Evolutionary conservation across 1,140 invertebrate genomes (phyloP), one percentile per base, ranked within the genome.

Genomic region (Brachionus rubens): DNA sequence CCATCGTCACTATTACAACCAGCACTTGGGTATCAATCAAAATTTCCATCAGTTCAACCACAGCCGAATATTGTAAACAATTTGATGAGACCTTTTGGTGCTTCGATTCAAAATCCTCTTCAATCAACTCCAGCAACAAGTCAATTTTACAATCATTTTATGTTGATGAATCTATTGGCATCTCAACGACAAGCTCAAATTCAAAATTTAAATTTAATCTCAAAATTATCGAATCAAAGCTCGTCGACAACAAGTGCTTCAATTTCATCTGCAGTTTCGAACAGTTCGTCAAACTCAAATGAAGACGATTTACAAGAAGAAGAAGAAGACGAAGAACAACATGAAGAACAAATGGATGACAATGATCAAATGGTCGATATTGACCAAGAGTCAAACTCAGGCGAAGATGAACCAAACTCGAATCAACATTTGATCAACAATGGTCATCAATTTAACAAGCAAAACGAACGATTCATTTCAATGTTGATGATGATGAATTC

Each of bases 401-500:
- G 33, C 33, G 33, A 36, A 5, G 54, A 36, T 33, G 33, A n/a
- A n/a, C n/a, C n/a, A n/a, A n/a, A n/a, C n/a, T n/a, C n/a, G n/a
- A n/a, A n/a, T n/a, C 56, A 21, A 36, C 28, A 62, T 16, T 4
- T 62, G 56, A 19, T 16, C n/a, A 33, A 62, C 14, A 36, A 33
- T 40, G 36, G 7, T 2, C 56, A 40, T 16, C 19, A 14, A 54
- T 24, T 26, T 54, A 24, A 14, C 1, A 16, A 21, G 9, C 9
- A 30, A 59, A 36, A 59, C 14, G 36, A 59, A 16, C 54, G 16
- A 7, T 33, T 65, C 43, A 30, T 43, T 24, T 43, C 36, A 43
- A 65, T 65, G 59, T 43, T 65, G 36, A 65, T 65, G 59, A 65
- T 65, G 59, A 43, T 65, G 12, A 65, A 65, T 65, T 41, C 59